These are phyloP conservation scores for Circaetus gallicus DNA, from an alignment of 2,113 vertebrate genomes.

Conservation along the genomic window DNA sequence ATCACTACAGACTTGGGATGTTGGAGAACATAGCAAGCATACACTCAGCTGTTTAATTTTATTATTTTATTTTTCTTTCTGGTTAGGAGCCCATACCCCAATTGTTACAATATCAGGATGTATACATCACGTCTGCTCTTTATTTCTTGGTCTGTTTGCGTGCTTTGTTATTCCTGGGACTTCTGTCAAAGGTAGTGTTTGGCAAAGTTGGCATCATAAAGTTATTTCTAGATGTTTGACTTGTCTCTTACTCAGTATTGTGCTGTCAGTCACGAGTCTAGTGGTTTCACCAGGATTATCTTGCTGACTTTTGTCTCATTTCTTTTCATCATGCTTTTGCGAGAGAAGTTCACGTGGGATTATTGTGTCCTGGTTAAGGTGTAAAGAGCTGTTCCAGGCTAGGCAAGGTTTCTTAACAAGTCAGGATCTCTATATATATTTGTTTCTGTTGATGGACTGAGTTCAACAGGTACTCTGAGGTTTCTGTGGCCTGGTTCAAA, in stretches of 20 bases:
- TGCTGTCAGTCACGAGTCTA: not conserved
- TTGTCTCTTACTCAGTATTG: not conserved
- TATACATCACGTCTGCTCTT: not conserved
- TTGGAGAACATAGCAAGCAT: not conserved
- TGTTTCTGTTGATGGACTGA: not conserved
- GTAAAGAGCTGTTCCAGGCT: not conserved
- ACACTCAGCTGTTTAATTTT: not conserved
- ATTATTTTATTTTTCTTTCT: no score
- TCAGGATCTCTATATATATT: not conserved
- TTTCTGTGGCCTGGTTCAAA: not conserved
- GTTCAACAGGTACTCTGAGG: not conserved
- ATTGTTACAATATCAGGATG: not conserved
- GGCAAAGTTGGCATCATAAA: not conserved
- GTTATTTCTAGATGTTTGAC: not conserved
- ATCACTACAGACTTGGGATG: not conserved
- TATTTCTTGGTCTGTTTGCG: not conserved
- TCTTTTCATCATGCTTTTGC: not conserved
- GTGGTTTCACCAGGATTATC: not conserved
- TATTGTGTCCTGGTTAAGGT: not conserved
- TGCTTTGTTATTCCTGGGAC: not conserved
- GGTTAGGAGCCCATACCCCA: fast-evolving
- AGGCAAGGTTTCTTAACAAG: not conserved
- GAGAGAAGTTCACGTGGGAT: not conserved
- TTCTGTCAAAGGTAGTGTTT: not conserved
- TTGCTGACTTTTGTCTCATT: not conserved